Evolutionary conservation across 2,797 vertebrate genomes (phyloP), one percentile per base, ranked within the genome.

Genomic region (Mallotus villosus): DNA sequence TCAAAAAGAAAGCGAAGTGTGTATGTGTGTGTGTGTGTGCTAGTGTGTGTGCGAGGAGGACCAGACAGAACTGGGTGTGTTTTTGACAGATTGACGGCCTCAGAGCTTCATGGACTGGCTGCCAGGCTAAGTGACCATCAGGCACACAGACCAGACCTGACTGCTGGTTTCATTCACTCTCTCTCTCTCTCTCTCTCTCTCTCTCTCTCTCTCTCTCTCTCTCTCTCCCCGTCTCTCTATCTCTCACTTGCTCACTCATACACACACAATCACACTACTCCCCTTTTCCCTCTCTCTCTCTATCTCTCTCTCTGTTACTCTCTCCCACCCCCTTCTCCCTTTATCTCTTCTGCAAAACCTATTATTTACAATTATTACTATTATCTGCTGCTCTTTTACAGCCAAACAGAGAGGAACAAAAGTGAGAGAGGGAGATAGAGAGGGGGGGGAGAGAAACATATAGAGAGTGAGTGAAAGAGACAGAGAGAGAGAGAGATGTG

Each of bases 71-170:
- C 73, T 75, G 66, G 72, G 75, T 74, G 74, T 59, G 70, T 87
- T 88, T 88, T 84, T 87, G 88, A 88, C 83, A 84, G 87, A 89
- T 79, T 89, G 88, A 86, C 87, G 82, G 81, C 71, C 78, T 84
- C 82, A 79, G 72, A 81, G 86, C 78, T 84, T 87, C 83, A 85
- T 85, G 79, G 79, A 88, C 81, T 88, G 60, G 79, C 81, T 85
- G 85, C 84, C 80, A 81, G 85, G 83, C 81, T 88, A 91, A 91
- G 85, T 89, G 88, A 89, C 86, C 89, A 90, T 90, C 90, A 90
- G 81, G 87, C 37, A 57, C 81, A 82, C 57, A 78, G 81, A 81
- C 80, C 11, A 22, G 67, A 58, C 73, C 73, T 70, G 7, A 67
- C 67, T 51, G 67, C 74, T 72, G 65, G 17, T 27, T 49, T 55